These are phyloP conservation scores for Ageneiosus marmoratus DNA, from an alignment of 2,113 vertebrate species.

Conservation along the genomic window DNA sequence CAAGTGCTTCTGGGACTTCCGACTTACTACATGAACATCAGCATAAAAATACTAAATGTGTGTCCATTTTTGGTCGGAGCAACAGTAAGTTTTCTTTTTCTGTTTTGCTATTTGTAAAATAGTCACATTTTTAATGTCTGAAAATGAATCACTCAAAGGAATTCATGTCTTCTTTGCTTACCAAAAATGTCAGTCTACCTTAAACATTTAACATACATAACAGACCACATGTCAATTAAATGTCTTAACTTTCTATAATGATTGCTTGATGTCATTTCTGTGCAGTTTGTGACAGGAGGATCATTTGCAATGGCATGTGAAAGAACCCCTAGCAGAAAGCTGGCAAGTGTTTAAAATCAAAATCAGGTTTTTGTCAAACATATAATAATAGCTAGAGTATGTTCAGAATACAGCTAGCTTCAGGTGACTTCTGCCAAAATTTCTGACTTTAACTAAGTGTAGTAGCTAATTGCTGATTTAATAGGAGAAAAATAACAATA, in stretches of 20 bases:
- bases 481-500: neutral
- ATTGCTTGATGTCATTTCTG: conserved; percentile 23
- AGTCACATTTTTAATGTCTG: neutral
- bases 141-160: neutral
- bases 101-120: neutral
- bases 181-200: neutral
- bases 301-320: conserved; percentile 65
- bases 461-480: neutral
- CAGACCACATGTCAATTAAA: neutral
- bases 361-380: neutral
- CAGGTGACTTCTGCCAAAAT: neutral
- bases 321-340: conserved; percentile 59
- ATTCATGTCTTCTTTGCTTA: neutral
- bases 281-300: conserved; percentile 67
- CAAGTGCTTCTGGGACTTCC: conserved; percentile 67
- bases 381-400: neutral
- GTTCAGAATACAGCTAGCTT: neutral
- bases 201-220: neutral
- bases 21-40: conserved; percentile 32
- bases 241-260: neutral
- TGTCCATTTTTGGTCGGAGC: conserved; percentile 65
- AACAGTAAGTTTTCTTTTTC: conserved; percentile 59
- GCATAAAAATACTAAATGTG: conserved; percentile 50
- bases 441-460: neutral
- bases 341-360: conserved; percentile 54